Conservation (phyloP, 1,140 invertebrate species). For the Drosophila sp. region DNA sequence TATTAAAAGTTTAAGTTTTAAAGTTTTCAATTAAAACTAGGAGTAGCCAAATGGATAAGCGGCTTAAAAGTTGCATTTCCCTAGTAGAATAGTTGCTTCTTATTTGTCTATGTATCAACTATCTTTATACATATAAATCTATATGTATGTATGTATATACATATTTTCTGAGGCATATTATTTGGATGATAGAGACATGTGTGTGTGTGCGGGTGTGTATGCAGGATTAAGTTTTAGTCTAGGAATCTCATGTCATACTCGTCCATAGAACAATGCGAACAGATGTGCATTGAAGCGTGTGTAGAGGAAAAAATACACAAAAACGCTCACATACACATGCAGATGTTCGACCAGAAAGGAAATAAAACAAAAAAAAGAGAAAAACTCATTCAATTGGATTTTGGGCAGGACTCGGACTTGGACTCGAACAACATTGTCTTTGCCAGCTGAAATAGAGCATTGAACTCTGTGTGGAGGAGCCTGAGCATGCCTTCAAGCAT, state of each 20-base stretch:
- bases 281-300: conserved; percentile 57
- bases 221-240: conserved; percentile 56
- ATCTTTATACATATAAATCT: conserved; percentile 10
- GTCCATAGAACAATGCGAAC: conserved; percentile 61
- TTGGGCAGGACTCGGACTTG: conserved; percentile 33
- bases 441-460: conserved; percentile 36
- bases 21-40: conserved; percentile 9
- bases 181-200: background rate
- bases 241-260: conserved; percentile 24
- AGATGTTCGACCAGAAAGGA: conserved; percentile 56
- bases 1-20: conserved; percentile 25
- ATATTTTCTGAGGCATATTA: background rate
- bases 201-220: conserved; percentile 13
- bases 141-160: background rate
- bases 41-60: conserved; percentile 4
- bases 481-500: conserved; percentile 45
- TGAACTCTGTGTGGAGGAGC: conserved; percentile 32
- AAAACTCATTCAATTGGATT: conserved; percentile 52
- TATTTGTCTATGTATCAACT: background rate
- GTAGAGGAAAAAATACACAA: conserved; percentile 35
- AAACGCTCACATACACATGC: conserved; percentile 53
- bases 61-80: background rate
- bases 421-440: conserved; percentile 20
- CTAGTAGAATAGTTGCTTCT: background rate
- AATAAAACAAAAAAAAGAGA: conserved; percentile 53